Evolutionary conservation across 2,797 vertebrate genomes (phyloP).

Genomic region (Zenarchopterus dispar): DNA sequence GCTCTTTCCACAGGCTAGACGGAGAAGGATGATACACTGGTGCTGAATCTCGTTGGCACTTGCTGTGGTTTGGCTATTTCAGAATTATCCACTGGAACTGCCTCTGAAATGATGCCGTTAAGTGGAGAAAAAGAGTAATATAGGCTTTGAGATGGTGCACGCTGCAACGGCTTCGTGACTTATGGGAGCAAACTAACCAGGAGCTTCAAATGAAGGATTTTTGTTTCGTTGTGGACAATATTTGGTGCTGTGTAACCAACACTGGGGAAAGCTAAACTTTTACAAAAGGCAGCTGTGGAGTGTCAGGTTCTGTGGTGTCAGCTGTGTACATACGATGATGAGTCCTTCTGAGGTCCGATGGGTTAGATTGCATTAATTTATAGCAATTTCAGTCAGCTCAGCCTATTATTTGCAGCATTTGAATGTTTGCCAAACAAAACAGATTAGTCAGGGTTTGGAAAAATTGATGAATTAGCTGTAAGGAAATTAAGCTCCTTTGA

Average conservation of each 20-base stretch:
- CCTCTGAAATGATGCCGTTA: conserved; percentile 30
- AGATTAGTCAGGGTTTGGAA: conserved; percentile 31
- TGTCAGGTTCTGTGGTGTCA: conserved; percentile 79
- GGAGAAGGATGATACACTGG: conserved; percentile 67
- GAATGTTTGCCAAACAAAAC: conserved; percentile 41
- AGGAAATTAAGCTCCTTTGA: not conserved
- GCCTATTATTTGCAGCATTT: conserved; percentile 45
- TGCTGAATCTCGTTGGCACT: conserved; percentile 48
- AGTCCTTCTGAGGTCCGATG: conserved; percentile 45
- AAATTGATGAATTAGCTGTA: conserved; percentile 24
- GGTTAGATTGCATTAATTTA: conserved; percentile 65
- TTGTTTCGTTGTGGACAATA: conserved; percentile 53
- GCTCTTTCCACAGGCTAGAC: conserved; percentile 72
- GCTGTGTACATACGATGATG: conserved; percentile 75
- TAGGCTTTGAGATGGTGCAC: conserved; percentile 1
- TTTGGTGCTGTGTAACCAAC: conserved; percentile 43
- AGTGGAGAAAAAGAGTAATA: conserved; percentile 31
- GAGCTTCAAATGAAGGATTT: conserved; percentile 20
- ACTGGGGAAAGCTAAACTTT: conserved; percentile 68
- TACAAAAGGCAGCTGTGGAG: conserved; percentile 77
- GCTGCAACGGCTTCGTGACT: conserved; percentile 11
- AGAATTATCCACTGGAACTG: conserved; percentile 41
- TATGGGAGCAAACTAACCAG: conserved; percentile 22
- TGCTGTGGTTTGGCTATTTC: conserved; percentile 48
- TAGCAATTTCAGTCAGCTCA: conserved; percentile 42